These are phyloP conservation scores for Mongoloraphidia duomilia DNA, from an alignment of 2,888 invertebrate species.

Conservation along the genomic window DNA sequence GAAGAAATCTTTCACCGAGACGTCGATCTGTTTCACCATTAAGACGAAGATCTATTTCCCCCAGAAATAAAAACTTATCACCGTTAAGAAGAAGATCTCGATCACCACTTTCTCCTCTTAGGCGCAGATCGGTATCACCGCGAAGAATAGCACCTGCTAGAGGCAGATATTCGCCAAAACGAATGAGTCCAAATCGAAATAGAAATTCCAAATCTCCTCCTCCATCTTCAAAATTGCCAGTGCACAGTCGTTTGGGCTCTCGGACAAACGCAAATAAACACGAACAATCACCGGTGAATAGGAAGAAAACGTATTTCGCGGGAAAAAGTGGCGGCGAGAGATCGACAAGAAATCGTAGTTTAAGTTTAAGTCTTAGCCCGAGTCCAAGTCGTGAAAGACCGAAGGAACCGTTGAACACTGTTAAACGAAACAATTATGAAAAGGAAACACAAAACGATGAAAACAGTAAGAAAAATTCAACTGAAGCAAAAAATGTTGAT, in stretches of 20 bases:
- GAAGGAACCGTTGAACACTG: slow-evolving; percentile 4
- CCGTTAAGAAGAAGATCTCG: slow-evolving; percentile 10
- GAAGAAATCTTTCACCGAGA: slow-evolving; percentile 16
- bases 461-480: neutral
- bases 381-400: slow-evolving; percentile 11
- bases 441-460: slow-evolving; percentile 7
- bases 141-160: slow-evolving; percentile 11
- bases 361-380: slow-evolving; percentile 13
- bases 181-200: neutral
- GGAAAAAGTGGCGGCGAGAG: slow-evolving; percentile 5
- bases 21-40: slow-evolving; percentile 12
- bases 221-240: slow-evolving; percentile 1
- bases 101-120: slow-evolving; percentile 8
- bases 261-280: neutral
- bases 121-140: slow-evolving; percentile 19
- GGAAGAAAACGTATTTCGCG: neutral
- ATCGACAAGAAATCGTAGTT: slow-evolving; percentile 7
- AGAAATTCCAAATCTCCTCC: slow-evolving; percentile 2
- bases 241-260: slow-evolving; percentile 7
- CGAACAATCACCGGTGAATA: neutral
- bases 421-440: slow-evolving; percentile 9
- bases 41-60: slow-evolving; percentile 8
- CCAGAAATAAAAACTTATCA: slow-evolving; percentile 6
- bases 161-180: slow-evolving; percentile 5
- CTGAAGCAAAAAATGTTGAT: slow-evolving; percentile 20